Evolutionary conservation across 2,888 invertebrate genomes (phyloP), one percentile per base, ranked within the genome.

Genomic region (Bedellia somnulentella): DNA sequence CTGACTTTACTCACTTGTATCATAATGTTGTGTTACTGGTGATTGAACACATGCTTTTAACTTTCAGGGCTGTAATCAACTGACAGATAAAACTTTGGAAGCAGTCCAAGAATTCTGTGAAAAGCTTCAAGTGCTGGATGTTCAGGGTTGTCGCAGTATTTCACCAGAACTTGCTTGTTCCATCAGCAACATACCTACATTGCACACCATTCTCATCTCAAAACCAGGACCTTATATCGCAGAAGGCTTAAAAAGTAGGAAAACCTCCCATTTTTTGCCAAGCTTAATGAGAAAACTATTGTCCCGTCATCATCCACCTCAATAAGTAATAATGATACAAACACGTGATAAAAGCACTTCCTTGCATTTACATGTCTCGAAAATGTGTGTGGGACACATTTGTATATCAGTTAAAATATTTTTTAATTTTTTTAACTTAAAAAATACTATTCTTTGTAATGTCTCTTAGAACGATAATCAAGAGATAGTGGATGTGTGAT

Each of bases 11-110:
- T n/a, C n/a, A n/a, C n/a, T n/a, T n/a, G n/a, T n/a, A n/a, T n/a
- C n/a, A n/a, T n/a, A n/a, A n/a, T n/a, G n/a, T n/a, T n/a, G n/a
- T n/a, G n/a, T n/a, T n/a, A n/a, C n/a, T n/a, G n/a, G n/a, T n/a
- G n/a, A n/a, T n/a, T n/a, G n/a, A n/a, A n/a, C n/a, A n/a, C n/a
- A n/a, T n/a, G n/a, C n/a, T 25, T 18, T 29, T 24, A 6, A 24
- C 10, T 71, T 70, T 12, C 67, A 83, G 79, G 79, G 79, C 34
- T 84, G 83, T 51, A 79, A 78, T 40, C 76, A 78, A 43, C 51
- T 85, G 15, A 83, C 83, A 2, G 79, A 83, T 44, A 68, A 57
- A 33, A 71, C 79, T 10, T 52, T 84, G 16, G 61, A 75, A 34
- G 67, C 76, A 10, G 62, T 85, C 17, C 61, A 55, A 38, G 41